Evolutionary conservation across 2,113 vertebrate species (phyloP).

Genomic region (Rhinolophus sinicus): DNA sequence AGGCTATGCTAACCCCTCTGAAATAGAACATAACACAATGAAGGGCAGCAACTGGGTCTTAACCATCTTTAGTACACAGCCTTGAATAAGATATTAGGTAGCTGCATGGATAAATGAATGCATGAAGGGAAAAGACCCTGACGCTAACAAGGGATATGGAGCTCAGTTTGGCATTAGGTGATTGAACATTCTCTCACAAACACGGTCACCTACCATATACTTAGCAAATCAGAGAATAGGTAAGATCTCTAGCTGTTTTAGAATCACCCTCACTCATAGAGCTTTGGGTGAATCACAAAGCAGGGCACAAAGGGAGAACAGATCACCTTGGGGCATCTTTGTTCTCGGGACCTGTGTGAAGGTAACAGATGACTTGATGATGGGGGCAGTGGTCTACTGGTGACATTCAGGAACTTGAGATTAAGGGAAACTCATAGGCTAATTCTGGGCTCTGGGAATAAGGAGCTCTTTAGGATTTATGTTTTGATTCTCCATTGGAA

Average conservation of each 20-base stretch:
- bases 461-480: not conserved
- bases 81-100: not conserved
- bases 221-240: not conserved
- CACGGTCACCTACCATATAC: not conserved
- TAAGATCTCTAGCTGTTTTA: not conserved
- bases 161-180: not conserved
- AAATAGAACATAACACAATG: not conserved
- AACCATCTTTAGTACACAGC: not conserved
- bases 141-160: not conserved
- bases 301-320: not conserved
- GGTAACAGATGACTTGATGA: not conserved
- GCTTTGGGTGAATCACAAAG: not conserved
- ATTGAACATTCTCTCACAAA: not conserved
- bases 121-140: not conserved
- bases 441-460: not conserved
- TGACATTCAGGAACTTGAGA: not conserved
- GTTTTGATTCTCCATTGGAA: not conserved
- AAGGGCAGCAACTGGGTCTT: not conserved
- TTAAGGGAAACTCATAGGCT: not conserved
- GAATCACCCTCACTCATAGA: not conserved
- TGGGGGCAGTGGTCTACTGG: not conserved
- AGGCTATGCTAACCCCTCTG: not conserved
- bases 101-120: not conserved
- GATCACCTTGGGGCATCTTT: not conserved
- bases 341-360: not conserved